phyloP scores from a whole-genome alignment of 2,888 invertebrate species.

The Trilocha varians region DNA sequence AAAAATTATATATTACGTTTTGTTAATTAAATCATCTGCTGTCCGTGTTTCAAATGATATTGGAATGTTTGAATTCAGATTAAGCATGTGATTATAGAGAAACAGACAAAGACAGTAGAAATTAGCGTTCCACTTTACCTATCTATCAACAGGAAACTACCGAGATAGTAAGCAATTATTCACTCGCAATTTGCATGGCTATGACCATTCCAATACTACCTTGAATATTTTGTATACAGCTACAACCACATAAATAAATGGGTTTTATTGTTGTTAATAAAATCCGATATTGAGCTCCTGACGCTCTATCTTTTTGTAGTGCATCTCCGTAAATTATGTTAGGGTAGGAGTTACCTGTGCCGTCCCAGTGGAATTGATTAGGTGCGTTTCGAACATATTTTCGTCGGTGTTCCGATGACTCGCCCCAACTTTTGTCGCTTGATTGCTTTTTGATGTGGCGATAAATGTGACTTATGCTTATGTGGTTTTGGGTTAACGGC shows the following conservation, averaged over 20 bases:
- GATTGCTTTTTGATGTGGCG: constrained; percentile 71
- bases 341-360: constrained; percentile 41
- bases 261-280: constrained; percentile 31
- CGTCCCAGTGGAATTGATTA: constrained; percentile 51
- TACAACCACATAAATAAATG: constrained; percentile 23
- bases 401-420: constrained; percentile 44
- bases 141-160: background rate
- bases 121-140: constrained; percentile 1
- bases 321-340: constrained; percentile 39
- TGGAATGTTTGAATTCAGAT: background rate
- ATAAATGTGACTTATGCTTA: constrained; percentile 72
- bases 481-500: constrained; percentile 56
- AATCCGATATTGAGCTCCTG: constrained; percentile 25
- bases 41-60: background rate
- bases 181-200: constrained; percentile 11
- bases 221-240: constrained; percentile 5
- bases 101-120: background rate
- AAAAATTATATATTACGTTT: background rate
- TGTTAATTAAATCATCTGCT: background rate
- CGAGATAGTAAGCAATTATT: constrained; percentile 8
- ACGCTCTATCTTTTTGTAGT: constrained; percentile 36
- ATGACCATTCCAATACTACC: constrained; percentile 11
- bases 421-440: constrained; percentile 60
- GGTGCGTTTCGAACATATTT: constrained; percentile 47
- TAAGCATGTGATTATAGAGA: background rate